Percentiles rank a stretch among this genome's conserved stretches.
Conservation (phyloP, 2,113 vertebrate species). For the Pelmatolapia mariae region DNA sequence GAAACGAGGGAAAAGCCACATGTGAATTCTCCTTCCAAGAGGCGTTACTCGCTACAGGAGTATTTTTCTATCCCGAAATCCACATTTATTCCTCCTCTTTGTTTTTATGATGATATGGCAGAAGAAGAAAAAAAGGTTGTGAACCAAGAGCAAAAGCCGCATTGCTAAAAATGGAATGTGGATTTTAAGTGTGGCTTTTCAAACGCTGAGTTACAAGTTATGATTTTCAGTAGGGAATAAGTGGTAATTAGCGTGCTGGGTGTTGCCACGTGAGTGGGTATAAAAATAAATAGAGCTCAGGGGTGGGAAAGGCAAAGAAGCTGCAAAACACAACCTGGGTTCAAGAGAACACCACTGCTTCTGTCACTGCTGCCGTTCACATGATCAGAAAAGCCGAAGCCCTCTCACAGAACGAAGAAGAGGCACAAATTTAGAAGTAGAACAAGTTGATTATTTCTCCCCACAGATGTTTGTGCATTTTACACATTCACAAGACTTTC, state of each 20-base stretch:
- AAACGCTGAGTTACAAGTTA: conserved; percentile 13
- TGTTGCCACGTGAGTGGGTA: conserved; percentile 32
- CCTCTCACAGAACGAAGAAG: not conserved
- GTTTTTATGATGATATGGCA: conserved; percentile 39
- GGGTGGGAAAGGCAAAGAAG: not conserved
- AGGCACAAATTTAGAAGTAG: not conserved
- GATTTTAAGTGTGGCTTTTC: conserved; percentile 22
- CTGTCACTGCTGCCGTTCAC: not conserved
- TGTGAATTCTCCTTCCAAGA: not conserved
- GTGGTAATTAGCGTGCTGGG: conserved; percentile 41
- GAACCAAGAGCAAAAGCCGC: conserved; percentile 28
- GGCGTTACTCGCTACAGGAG: not conserved
- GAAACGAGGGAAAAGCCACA: not conserved
- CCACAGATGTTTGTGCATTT: not conserved
- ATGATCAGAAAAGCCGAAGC: not conserved
- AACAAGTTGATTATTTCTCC: not conserved
- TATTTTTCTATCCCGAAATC: not conserved
- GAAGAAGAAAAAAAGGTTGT: not conserved
- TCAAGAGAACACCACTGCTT: not conserved
- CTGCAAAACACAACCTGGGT: not conserved
- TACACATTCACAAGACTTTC: not conserved
- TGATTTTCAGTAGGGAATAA: conserved; percentile 28
- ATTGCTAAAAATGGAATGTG: conserved; percentile 41
- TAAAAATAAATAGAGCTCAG: conserved; percentile 2
- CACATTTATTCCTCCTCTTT: not conserved